Evolutionary conservation across 2,113 vertebrate species (phyloP).

Genomic region (Chinchilla lanigera): DNA sequence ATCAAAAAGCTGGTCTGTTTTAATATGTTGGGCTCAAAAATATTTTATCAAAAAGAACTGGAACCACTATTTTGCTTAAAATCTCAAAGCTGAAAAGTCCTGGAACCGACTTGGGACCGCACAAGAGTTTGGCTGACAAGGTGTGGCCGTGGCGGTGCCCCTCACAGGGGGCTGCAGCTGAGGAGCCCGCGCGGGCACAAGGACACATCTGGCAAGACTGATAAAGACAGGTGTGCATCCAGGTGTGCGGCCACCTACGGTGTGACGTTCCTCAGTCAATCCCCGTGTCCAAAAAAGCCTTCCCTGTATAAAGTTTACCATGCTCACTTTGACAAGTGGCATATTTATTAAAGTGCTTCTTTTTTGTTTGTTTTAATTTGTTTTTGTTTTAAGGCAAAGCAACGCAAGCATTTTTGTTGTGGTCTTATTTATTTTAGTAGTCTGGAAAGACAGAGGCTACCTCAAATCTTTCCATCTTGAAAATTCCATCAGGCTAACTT

Average conservation of each 20-base stretch:
- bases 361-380: constrained; percentile 51
- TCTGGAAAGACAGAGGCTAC: constrained; percentile 79
- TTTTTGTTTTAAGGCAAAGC: constrained; percentile 78
- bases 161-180: not conserved
- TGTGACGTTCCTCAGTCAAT: constrained; percentile 79
- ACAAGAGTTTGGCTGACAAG: constrained; percentile 70
- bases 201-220: constrained; percentile 71
- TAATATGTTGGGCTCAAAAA: constrained; percentile 79
- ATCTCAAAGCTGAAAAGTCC: constrained; percentile 80
- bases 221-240: constrained; percentile 77
- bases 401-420: constrained; percentile 66
- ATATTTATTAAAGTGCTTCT: constrained; percentile 47
- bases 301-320: constrained; percentile 75
- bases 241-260: constrained; percentile 80
- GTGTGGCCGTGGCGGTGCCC: constrained; percentile 63
- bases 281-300: constrained; percentile 75
- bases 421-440: constrained; percentile 62
- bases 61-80: constrained; percentile 77
- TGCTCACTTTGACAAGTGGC: constrained; percentile 76
- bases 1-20: constrained; percentile 78
- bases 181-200: constrained; percentile 59
- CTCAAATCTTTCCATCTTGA: constrained; percentile 81
- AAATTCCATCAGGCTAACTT: constrained; percentile 83
- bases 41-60: constrained; percentile 78
- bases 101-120: constrained; percentile 74